phyloP scores from a whole-genome alignment of 2,113 vertebrate species.

The Apeltes quadracus region DNA sequence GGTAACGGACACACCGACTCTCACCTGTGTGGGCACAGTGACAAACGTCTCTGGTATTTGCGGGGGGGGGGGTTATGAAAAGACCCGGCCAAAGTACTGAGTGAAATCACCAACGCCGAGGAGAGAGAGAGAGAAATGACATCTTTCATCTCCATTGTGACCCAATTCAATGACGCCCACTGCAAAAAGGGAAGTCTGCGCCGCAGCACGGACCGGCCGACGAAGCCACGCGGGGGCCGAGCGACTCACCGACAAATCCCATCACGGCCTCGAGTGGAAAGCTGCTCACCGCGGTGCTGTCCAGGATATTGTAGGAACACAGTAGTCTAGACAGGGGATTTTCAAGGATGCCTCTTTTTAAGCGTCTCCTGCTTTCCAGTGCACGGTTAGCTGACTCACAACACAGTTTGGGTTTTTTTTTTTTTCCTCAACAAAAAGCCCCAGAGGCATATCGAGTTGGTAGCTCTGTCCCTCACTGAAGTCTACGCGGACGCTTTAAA shows the following conservation, averaged over 20 bases:
- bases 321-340: conserved; percentile 44
- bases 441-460: background rate
- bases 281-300: conserved; percentile 8
- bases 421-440: conserved; percentile 1
- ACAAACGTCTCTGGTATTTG: conserved; percentile 55
- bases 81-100: conserved; percentile 27
- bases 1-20: conserved; percentile 24
- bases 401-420: background rate
- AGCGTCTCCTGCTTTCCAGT: conserved; percentile 12
- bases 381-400: conserved; percentile 17
- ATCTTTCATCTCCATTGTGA: conserved; percentile 74
- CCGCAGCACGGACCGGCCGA: conserved; percentile 3
- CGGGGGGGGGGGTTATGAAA: conserved; percentile 34
- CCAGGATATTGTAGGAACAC: conserved; percentile 31
- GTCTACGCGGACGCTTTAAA: conserved; percentile 37
- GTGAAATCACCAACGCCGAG: conserved; percentile 44
- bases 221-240: conserved; percentile 24
- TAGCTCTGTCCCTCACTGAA: background rate
- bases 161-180: conserved; percentile 53
- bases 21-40: conserved; percentile 35
- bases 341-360: conserved; percentile 26
- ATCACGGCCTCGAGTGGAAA: conserved; percentile 45
- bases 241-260: conserved; percentile 46
- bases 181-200: conserved; percentile 40
- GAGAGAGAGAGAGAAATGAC: conserved; percentile 25